A percentile compares a stretch with the other conserved stretches of the same genome.
Evolutionary conservation across 2,113 vertebrate species (phyloP).

Genomic region (Thamnaconus septentrionalis): DNA sequence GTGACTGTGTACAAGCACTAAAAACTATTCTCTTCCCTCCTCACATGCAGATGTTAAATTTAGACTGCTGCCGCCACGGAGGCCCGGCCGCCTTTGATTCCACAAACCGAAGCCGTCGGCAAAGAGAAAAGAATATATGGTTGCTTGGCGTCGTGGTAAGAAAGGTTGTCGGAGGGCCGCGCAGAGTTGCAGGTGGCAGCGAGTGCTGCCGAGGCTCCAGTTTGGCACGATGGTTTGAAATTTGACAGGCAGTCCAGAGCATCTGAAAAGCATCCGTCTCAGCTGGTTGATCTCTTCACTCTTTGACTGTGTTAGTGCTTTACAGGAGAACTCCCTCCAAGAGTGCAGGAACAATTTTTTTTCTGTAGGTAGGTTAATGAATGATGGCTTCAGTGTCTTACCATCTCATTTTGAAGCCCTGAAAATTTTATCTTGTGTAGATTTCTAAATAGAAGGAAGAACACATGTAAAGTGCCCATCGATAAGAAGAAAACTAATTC

Average conservation of each 20-base stretch:
- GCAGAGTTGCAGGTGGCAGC: constrained; percentile 4
- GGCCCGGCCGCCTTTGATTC: constrained; percentile 61
- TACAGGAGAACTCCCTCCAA: no score
- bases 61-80: constrained; percentile 54
- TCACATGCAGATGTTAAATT: constrained; percentile 72
- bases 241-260: constrained; percentile 63
- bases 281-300: constrained; percentile 10
- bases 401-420: no score
- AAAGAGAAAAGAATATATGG: constrained; percentile 34
- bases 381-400: no score
- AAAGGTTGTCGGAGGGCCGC: constrained; percentile 24
- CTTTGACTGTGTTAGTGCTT: no score
- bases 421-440: no score
- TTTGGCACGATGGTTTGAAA: constrained; percentile 64
- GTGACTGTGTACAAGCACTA: constrained; percentile 62
- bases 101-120: constrained; percentile 14
- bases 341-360: no score
- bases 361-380: no score
- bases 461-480: no score
- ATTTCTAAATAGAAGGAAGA: no score
- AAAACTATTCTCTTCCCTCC: constrained; percentile 52
- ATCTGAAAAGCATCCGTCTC: constrained; percentile 27
- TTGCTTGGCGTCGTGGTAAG: constrained; percentile 43
- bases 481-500: no score
- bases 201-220: constrained; percentile 31